phyloP scores from a whole-genome alignment of 2,797 vertebrate genomes.

The Phyllotis vaccarum region DNA sequence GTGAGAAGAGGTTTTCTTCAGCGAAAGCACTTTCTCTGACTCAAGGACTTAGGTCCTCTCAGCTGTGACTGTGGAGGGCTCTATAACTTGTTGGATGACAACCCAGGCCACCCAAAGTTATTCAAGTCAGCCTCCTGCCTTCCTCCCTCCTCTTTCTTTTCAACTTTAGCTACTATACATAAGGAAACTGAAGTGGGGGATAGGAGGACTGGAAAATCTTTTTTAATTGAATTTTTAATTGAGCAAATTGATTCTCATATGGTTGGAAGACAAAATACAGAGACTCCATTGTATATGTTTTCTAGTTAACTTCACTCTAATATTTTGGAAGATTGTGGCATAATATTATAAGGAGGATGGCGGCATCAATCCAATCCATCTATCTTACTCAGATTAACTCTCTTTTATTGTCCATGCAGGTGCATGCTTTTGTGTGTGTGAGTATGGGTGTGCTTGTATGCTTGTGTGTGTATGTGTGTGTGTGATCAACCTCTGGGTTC shows the following conservation, averaged over 20 bases:
- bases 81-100: conserved; percentile 4
- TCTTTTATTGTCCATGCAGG: background rate
- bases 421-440: background rate
- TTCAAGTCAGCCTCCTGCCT: background rate
- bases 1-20: background rate
- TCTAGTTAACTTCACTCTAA: background rate
- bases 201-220: background rate
- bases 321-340: conserved; percentile 17
- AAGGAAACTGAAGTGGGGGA: background rate
- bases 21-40: background rate
- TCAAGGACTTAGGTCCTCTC: background rate
- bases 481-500: background rate
- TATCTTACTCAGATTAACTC: background rate
- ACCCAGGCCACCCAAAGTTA: background rate
- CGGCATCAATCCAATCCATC: background rate
- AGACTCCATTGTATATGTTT: background rate
- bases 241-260: background rate
- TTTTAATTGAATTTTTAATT: background rate
- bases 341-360: background rate
- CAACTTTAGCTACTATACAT: background rate
- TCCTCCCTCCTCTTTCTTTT: background rate
- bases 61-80: background rate
- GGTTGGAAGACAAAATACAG: background rate
- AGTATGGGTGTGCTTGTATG: too few species aligned
- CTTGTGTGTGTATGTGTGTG: too few species aligned